A percentile compares a stretch with the other conserved stretches of the same genome.
Evolutionary conservation across 2,888 invertebrate species (phyloP).

Genomic region (Drosophila pegasa): DNA sequence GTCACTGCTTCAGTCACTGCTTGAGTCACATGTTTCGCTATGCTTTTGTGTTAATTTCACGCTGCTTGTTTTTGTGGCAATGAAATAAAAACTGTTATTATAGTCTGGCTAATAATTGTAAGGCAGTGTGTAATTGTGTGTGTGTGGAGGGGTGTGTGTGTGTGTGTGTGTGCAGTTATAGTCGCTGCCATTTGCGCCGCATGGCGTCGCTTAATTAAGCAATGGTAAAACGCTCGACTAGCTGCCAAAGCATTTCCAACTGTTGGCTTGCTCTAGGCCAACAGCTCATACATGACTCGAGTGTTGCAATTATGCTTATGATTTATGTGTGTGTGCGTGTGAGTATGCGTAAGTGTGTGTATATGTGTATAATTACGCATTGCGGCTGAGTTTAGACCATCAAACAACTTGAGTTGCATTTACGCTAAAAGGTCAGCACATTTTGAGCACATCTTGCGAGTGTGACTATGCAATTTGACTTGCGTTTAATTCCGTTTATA

Average conservation of each 20-base stretch:
- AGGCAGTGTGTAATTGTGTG: slow-evolving; percentile 28
- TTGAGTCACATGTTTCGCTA: background rate
- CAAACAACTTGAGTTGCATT: slow-evolving; percentile 14
- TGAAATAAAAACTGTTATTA: slow-evolving; percentile 66
- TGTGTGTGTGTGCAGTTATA: slow-evolving; percentile 34
- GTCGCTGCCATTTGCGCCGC: slow-evolving; percentile 54
- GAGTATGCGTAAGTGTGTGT: background rate
- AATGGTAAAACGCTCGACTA: slow-evolving; percentile 42
- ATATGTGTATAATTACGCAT: slow-evolving; percentile 17
- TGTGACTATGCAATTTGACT: slow-evolving; percentile 10
- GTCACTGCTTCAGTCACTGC: slow-evolving; percentile 16
- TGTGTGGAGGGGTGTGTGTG: slow-evolving; percentile 5
- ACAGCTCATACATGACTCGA: slow-evolving; percentile 24
- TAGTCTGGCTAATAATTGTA: slow-evolving; percentile 58
- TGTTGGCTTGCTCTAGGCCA: slow-evolving; percentile 7
- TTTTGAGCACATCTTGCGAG: slow-evolving; percentile 8
- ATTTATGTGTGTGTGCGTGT: slow-evolving; percentile 46
- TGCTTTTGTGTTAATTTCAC: slow-evolving; percentile 44
- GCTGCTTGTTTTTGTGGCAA: slow-evolving; percentile 54
- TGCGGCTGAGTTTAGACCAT: slow-evolving; percentile 3
- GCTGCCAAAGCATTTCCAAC: slow-evolving; percentile 34
- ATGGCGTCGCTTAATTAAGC: slow-evolving; percentile 70
- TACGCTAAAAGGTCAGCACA: slow-evolving; percentile 12
- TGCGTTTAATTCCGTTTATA: background rate
- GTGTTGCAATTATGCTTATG: slow-evolving; percentile 57